Base-by-base conservation (phyloP, 2,888 invertebrate genomes). In the Coelogynopora nodosa region DNA sequence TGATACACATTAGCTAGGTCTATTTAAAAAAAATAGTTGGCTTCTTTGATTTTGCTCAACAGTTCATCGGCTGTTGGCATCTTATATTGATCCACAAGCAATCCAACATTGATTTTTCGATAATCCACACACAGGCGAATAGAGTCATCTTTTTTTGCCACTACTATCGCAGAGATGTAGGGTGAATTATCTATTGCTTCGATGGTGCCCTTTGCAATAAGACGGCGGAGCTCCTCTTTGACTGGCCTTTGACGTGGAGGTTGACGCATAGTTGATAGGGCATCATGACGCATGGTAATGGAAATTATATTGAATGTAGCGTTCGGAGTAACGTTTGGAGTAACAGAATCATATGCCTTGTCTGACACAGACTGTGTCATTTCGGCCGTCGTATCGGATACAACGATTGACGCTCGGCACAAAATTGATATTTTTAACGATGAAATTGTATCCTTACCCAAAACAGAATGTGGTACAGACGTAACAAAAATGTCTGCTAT, bases 41-140 rank as follows among this genome's bases (percentile, higher is more conserved):
- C 83, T 28, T 23, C 49, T 31, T n/a, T 5, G 18, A 82, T 2
- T 31, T 82, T 30, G 26, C 18, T 5, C 2, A 82, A 82, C 5
- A 82, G 49, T 82, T 82, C 83, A 82, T 82, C 83, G 18, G 26
- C 31, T 18, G 83, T 82, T 5, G 83, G 83, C 23, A 82, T 31
- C 10, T 13, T 13, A 31, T 82, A 31, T 5, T 5, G 83, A 27
- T 31, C 83, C 2, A 27, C 30, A 2, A 31, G 18, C n/a, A 82
- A 2, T 5, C 2, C 2, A 2, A 2, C 31, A 82, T 5, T 82
- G 2, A 13, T 29, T 82, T 29, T 5, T 18, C 83, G 5, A n/a
- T 31, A 82, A 82, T 82, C 83, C 10, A 82, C 49, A 31, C 83
- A 82, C 49, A 82, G 26, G 2, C 13, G 5, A 82, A 82, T 82